Conservation (phyloP, 2,113 vertebrate genomes). For the Zosterops borbonicus region DNA sequence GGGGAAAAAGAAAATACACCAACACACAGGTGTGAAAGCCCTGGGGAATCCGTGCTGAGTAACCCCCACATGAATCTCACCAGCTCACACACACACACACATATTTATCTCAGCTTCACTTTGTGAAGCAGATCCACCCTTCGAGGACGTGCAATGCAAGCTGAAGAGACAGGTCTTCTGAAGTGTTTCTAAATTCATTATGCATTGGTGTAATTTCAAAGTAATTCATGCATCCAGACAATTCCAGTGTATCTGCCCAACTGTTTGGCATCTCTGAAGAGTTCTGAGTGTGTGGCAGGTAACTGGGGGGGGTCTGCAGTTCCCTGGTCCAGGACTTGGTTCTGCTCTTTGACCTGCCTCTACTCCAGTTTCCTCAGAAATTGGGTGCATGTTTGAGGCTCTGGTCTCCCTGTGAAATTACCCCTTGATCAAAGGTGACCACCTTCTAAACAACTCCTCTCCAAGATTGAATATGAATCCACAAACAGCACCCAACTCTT, state of each 20-base stretch:
- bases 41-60: not conserved
- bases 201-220: not conserved
- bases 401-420: not conserved
- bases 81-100: not conserved
- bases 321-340: not conserved
- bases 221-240: not conserved
- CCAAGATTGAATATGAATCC: not conserved
- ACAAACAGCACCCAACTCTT: not conserved
- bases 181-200: not conserved
- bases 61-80: not conserved
- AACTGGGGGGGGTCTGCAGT: not conserved
- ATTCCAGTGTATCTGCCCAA: not conserved
- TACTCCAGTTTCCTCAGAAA: not conserved
- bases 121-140: not conserved
- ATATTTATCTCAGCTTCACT: not conserved
- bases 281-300: not conserved
- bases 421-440: not conserved
- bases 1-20: not conserved
- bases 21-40: not conserved
- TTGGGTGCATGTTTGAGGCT: rapidly evolving
- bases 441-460: not conserved
- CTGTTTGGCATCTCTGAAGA: not conserved
- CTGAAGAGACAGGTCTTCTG: not conserved
- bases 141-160: not conserved
- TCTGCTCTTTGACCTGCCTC: not conserved